Evolutionary conservation across 2,113 vertebrate species (phyloP).

Genomic region (Hydropotes inermis): DNA sequence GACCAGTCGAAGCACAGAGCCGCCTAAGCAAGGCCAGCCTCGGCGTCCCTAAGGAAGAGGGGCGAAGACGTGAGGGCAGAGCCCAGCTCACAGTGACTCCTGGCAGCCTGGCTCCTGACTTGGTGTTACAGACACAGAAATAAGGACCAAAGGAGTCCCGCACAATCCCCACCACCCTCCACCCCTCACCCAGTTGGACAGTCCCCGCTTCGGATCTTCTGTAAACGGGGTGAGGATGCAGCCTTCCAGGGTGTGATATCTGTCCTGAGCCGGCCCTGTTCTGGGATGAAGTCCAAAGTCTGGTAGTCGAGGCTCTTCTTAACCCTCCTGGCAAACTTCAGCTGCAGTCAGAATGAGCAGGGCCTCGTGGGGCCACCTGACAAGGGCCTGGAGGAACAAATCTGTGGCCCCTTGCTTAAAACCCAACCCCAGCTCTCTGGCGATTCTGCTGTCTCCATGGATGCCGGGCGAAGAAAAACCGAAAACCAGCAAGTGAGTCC

Average conservation of each 20-base stretch:
- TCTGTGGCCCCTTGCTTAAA: neutral
- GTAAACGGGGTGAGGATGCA: accelerated
- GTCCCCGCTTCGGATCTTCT: neutral
- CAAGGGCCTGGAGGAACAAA: neutral
- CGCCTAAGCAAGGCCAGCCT: too few relatives aligned
- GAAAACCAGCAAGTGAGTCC: neutral
- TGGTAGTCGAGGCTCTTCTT: too few relatives aligned
- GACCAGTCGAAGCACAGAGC: accelerated
- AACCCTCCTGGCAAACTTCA: too few relatives aligned
- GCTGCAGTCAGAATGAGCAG: neutral
- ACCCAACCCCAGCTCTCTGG: neutral
- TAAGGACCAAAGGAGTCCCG: neutral
- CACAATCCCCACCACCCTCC: neutral
- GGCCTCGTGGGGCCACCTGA: neutral
- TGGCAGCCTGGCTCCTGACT: neutral
- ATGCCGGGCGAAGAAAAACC: neutral
- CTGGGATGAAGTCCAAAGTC: neutral
- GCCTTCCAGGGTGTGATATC: accelerated
- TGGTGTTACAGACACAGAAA: neutral
- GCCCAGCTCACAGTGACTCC: neutral
- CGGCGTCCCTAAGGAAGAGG: neutral
- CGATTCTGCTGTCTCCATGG: neutral
- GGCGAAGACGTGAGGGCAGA: neutral
- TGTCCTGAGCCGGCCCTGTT: accelerated
- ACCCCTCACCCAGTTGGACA: accelerated